Evolutionary conservation across 2,888 invertebrate species (phyloP), one percentile per base, ranked within the genome.

Genomic region (Metallyticus violacea): DNA sequence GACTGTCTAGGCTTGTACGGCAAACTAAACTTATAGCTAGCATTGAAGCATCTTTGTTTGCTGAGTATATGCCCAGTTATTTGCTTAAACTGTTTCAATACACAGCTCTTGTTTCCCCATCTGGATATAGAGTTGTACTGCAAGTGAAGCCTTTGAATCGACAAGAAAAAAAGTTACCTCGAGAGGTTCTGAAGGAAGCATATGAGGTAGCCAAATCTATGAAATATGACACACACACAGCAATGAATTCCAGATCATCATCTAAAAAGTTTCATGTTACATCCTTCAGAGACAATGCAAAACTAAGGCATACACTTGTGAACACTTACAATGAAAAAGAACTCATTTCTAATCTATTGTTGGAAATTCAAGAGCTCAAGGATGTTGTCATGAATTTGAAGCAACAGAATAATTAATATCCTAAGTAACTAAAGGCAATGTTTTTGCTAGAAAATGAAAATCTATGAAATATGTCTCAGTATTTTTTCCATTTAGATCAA

Each of bases 21-120:
- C 97, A 97, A 91, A 97, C 97, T 0, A 97, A 97, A 92, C 91
- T 97, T 22, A 97, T 97, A 88, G 96, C 96, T 1, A 97, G 97
- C 90, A 96, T 97, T 92, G 97, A 97, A 90, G 92, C 96, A 62
- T 97, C 97, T 0, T 91, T 97, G 62, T 97, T 97, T 89, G 95
- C 96, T 89, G 96, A 96, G 0, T 95, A 96, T 90, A 91, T 97
- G 81, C 97, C 97, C 0, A 95, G 95, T 89, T 96, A 95, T 91
- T 90, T 97, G 9, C 92, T 96, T 87, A 96, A 96, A 91, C 92
- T 96, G 78, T 91, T 97, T 9, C 95, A 96, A 90, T 96, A 96
- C 90, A 96, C 97, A 0, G 96, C 97, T 0, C 91, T 97, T 81
- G 96, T 97, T 0, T 95, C 97, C 0, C 97, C 97, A 0, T 96